Evolutionary conservation across 2,113 vertebrate species (phyloP).

Genomic region (Meles meles): DNA sequence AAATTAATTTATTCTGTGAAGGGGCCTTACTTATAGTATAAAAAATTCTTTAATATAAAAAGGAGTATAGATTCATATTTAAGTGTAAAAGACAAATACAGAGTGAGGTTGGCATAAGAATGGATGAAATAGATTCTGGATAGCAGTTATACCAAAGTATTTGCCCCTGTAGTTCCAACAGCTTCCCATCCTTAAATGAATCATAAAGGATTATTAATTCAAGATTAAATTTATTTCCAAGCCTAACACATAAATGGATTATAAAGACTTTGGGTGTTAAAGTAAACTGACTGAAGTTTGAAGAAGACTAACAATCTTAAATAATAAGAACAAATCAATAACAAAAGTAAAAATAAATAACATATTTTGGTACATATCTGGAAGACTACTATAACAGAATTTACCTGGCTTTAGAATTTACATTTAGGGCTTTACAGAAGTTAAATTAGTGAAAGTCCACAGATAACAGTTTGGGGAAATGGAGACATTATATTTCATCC

Average conservation of each 20-base stretch:
- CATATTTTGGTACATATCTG: not conserved
- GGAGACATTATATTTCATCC: not conserved
- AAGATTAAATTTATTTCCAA: not conserved
- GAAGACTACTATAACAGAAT: not conserved
- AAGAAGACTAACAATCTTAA: not conserved
- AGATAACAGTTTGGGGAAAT: not conserved
- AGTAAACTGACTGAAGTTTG: not conserved
- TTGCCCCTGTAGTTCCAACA: not conserved
- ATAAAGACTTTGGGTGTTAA: not conserved
- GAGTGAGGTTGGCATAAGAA: not conserved
- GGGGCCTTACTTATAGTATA: not conserved
- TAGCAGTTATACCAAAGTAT: not conserved
- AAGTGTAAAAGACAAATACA: not conserved
- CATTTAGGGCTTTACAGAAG: not conserved
- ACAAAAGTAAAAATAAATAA: not conserved
- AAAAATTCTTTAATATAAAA: not conserved
- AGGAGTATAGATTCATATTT: not conserved
- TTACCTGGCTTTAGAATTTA: not conserved
- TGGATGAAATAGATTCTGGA: not conserved
- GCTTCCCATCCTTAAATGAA: not conserved
- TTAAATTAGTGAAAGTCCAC: not conserved
- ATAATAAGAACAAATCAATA: not conserved
- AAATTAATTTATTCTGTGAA: constrained; percentile 25
- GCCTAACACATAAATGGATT: not conserved
- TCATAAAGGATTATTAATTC: not conserved